Base-by-base conservation (phyloP, 2,888 invertebrate genomes). In the Drymonia ruficornis region DNA sequence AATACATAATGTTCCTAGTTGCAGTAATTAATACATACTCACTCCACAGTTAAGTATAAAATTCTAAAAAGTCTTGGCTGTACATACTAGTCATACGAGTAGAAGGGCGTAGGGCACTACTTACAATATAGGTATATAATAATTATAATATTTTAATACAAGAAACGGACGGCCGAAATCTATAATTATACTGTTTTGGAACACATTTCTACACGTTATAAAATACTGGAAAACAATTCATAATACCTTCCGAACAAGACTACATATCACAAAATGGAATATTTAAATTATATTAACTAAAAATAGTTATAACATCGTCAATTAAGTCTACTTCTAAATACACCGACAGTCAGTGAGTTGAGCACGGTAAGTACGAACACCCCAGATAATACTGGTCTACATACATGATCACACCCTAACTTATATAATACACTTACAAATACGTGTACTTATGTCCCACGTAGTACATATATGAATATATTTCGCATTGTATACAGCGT, bases 121-220 rank as follows among this genome's bases (percentile, higher is more conserved):
- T 36, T 12, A 15, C 16, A 19, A 18, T 18, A 42, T 46, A 29
- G 29, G 15, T 46, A 46, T 45, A 16, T 15, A 47, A 47, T 34
- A 34, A 12, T n/a, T n/a, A n/a, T n/a, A n/a, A 31, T 31, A 46
- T 12, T 31, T 12, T 31, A 63, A 61, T 69, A 69, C 58, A 56
- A 53, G 60, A 59, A 63, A 63, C 58, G 70, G 70, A 70, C 70
- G 70, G 70, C 43, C 63, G 46, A 65, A 54, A 65, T 65, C 51
- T 61, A 67, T 60, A 65, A 69, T n/a, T n/a, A 70, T 63, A 56
- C 61, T 65, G 61, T 60, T 59, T 62, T 67, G 42, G 53, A 63
- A 63, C 54, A 51, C 49, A 56, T 58, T 4, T 46, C 51, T 56
- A 62, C 16, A 53, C 23, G 47, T 61, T 59, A 61, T 50, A 56